Base-by-base conservation (phyloP, 2,113 vertebrate genomes). In the Brachypteracias leptosomus region DNA sequence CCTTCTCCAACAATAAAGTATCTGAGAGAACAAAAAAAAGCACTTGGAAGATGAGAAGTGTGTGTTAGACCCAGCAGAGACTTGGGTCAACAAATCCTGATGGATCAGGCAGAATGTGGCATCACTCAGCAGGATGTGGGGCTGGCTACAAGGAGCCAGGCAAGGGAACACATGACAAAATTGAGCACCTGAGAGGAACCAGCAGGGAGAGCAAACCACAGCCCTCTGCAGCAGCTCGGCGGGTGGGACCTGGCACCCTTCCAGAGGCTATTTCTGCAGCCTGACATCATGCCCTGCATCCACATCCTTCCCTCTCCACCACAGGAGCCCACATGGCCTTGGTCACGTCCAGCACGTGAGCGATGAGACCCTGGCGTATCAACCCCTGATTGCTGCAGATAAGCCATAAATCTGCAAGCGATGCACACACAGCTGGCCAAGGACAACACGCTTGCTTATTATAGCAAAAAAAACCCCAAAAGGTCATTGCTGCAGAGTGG, bases 111-210 rank as follows among this genome's bases (percentile, higher is more conserved):
- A 28, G 65, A 0, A 1, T 38, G 7, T 0, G 1, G 71, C 58
- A 47, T 24, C 11, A 0, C 54, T 6, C 70, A 20, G 36, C 0
- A 0, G 51, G 68, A 65, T 5, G n/a, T 2, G 1, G 65, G 33
- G 35, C 21, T 0, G 4, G 28, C 2, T 6, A 10, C 35, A 6
- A 40, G 6, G 21, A 80, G 40, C 62, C 2, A 0, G 35, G 19
- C 0, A 10, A 61, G n/a, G 25, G 36, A 13, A 49, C 0, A 2
- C 10, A 5, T 25, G 20, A 2, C 11, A 17, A n/a, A n/a, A 5
- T 1, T 0, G 0, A 52, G 49, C 22, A 3, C 31, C 5, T 0
- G n/a, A 14, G 62, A 16, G 54, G 49, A 0, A 47, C 3, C 51
- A 42, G 40, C 73, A 8, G 12, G 1, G 16, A 70, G n/a, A 84